Evolutionary conservation across 2,888 invertebrate species (phyloP), one percentile per base, ranked within the genome.

Genomic region (Tetranychus piercei): DNA sequence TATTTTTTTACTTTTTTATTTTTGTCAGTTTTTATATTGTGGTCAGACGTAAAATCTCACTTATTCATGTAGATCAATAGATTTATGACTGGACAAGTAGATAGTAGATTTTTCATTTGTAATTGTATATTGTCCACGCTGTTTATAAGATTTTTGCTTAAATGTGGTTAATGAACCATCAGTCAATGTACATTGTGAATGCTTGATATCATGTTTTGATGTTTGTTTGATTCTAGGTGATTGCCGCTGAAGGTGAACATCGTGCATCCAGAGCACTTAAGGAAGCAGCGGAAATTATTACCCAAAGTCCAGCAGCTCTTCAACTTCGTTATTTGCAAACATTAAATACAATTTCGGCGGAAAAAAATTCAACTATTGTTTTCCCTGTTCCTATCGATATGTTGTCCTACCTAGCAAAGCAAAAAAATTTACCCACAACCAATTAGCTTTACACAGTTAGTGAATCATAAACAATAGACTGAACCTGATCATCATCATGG

Each of bases 331-430:
- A 95, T 81, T 85, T 94, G 73, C 88, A 96, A 90, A 96, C 96
- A 1, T 84, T 96, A 81, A 95, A 92, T 85, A 92, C 94, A 76
- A 95, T 96, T 81, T 94, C 94, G 43, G 93, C 94, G 44, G 96
- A 96, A 86, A 95, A 96, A 86, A 95, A 96, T 82, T 95, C 94
- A 11, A 96, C 96, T 6, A 96, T 96, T 81, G 91, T 96, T 72
- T 96, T 96, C 84, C 96, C 96, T 22, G 84, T 93, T 79, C 92
- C 92, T 9, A 84, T 86, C 74, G 85, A 86, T 77, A 11, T 69
- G 34, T 69, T 69, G 20, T n/a, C 69, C 55, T 55, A 55, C 15
- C 15, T 55, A 55, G 4, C 55, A 15, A 55, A 55, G 15, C 55
- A 55, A 15, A 55, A 55, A 55, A 55, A 55, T 55, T 15, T 55